Base-by-base conservation (phyloP, 2,113 vertebrate genomes). In the Danionella cerebrum region DNA sequence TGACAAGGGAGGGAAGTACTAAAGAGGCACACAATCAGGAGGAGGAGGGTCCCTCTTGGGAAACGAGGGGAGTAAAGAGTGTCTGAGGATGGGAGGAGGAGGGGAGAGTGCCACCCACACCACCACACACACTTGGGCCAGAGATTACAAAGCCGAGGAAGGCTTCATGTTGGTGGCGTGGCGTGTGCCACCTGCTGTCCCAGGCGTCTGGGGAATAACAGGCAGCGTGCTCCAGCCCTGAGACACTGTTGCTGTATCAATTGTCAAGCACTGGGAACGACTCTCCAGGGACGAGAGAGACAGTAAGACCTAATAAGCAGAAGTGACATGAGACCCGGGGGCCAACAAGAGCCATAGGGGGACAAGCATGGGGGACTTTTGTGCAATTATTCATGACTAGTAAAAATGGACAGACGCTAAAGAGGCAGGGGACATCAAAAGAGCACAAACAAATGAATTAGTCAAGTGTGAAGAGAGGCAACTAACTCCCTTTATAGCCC, bases 101-200 rank as follows among this genome's bases (percentile, higher is more conserved):
- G 51, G 65, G 70, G 70, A 80, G 48, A 10, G 24, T 19, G 41
- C 22, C 41, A 22, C 57, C 33, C 68, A 51, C 18, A 11, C 42
- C 24, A 13, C 16, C 35, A 29, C 36, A 65, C 54, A 53, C 64
- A 25, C 62, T 60, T 38, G 11, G 41, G 66, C 10, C 25, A 27
- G 57, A 60, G 59, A 66, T 62, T 55, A 75, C 65, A 67, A 59
- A 71, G 57, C 16, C 33, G 74, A 44, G 67, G n/a, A 63, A 42
- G 75, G 81, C 73, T 79, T 74, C 78, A 63, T 66, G 76, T 67
- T 58, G 76, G 77, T 76, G 80, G 74, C 76, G 41, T 74, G 77
- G 78, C 79, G 78, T 79, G 83, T 82, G 84, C 86, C 88, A 90
- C 87, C 88, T 89, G 88, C 87, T 82, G 84, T 76, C 83, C 58